Base-by-base conservation (phyloP, 2,888 invertebrate genomes). In the Hirtodrosophila trivittata region DNA sequence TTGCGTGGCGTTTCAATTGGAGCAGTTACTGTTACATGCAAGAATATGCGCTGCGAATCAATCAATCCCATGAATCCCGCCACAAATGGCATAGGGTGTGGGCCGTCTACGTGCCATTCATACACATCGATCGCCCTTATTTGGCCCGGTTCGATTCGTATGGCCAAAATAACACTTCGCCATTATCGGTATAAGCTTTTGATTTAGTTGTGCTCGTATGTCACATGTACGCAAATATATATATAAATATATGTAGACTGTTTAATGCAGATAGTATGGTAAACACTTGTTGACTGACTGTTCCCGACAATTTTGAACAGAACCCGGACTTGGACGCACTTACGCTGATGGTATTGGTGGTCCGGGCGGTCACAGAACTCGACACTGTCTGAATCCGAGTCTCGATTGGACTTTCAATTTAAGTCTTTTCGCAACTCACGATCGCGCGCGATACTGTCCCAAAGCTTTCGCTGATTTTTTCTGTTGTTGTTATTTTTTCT, bases 341-440 rank as follows among this genome's bases (percentile, higher is more conserved):
- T 84, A 80, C 80, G 54, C 21, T 57, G 39, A 12, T n/a, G 3
- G 5, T 21, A n/a, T 63, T 55, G 45, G 63, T 47, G 58, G 76
- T 75, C 83, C 83, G 72, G 67, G 60, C 77, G 66, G 54, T 54
- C 54, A 60, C 66, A 86, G 75, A 80, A 84, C 77, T 69, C 73
- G 75, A 60, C 75, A 86, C 86, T 71, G 72, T 88, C 80, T 87
- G 87, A 86, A 71, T 77, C 70, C 56, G 76, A 71, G 66, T 65
- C 66, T 47, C 70, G 62, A 62, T 67, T 66, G 60, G 58, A 43
- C 72, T 74, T 72, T 74, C 71, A 88, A 86, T 87, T 86, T 87
- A 87, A 87, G 76, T 80, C 75, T 64, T 80, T 75, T 60, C 58
- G 68, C 47, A 37, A 55, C 51, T 50, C 52, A 52, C 83, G 81